Conservation (phyloP, 2,888 invertebrate genomes). For the Stenchaetothrips biformis region DNA sequence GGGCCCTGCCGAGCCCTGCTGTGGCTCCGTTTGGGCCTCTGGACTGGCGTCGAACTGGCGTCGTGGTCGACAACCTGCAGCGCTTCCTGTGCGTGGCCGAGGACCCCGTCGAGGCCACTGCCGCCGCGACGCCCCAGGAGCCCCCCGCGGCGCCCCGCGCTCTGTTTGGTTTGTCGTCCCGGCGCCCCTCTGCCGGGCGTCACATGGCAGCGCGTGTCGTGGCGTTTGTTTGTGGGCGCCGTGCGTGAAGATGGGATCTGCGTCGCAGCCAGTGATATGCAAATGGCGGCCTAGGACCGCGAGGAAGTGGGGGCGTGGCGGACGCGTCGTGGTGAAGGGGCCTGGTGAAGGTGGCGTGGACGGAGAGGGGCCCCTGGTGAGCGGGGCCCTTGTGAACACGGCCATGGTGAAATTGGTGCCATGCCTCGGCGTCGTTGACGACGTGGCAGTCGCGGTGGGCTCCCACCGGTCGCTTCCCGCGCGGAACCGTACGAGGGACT, state of each 20-base stretch:
- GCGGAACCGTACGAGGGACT: background rate
- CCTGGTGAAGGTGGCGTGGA: too few relatives aligned
- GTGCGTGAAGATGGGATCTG: conserved; percentile 20
- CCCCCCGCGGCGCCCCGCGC: background rate
- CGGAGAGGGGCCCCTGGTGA: too few relatives aligned
- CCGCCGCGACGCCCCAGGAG: background rate
- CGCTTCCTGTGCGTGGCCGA: background rate
- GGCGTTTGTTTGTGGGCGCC: conserved; percentile 1
- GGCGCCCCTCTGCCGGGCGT: background rate
- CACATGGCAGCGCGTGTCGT: background rate
- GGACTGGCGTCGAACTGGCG: too few relatives aligned
- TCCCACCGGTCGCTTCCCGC: background rate
- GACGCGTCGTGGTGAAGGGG: background rate
- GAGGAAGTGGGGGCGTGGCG: background rate
- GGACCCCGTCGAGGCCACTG: background rate
- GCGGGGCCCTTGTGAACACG: too few relatives aligned
- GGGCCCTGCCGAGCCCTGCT: too few relatives aligned
- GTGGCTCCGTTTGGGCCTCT: too few relatives aligned
- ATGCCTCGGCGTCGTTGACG: background rate
- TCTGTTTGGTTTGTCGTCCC: background rate
- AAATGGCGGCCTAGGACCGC: background rate
- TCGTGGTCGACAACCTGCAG: too few relatives aligned
- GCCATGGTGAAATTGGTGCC: too few relatives aligned
- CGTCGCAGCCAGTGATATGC: conserved; percentile 22
- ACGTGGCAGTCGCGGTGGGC: background rate